Percentiles rank a stretch among this genome's conserved stretches.
Conservation (phyloP, 2,113 vertebrate genomes). For the Panthera leo region DNA sequence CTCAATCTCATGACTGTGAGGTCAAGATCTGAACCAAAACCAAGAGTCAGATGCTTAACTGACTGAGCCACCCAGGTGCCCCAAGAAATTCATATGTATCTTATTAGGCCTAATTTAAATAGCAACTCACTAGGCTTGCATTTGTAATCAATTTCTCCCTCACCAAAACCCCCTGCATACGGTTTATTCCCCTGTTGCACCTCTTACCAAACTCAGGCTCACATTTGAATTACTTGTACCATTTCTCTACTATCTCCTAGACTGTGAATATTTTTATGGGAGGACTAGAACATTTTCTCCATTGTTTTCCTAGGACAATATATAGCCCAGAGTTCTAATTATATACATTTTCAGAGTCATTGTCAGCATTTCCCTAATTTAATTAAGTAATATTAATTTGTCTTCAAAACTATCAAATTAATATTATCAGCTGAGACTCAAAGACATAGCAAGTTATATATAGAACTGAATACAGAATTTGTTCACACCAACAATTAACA, state of each 20-base stretch:
- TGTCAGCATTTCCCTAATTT: background rate
- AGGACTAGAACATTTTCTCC: background rate
- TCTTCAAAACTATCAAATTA: background rate
- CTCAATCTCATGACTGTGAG: too few relatives aligned
- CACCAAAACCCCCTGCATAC: background rate
- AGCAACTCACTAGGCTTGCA: background rate
- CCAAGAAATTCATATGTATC: background rate
- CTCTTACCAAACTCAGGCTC: background rate
- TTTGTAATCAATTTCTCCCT: background rate
- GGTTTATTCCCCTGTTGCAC: background rate
- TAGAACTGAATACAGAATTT: background rate
- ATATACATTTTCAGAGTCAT: background rate
- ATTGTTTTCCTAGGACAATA: background rate
- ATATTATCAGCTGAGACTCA: background rate
- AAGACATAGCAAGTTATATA: background rate
- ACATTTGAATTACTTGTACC: background rate
- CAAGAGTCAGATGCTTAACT: too few relatives aligned
- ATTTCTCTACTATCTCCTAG: background rate
- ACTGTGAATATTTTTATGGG: background rate
- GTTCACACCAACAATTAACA: background rate
- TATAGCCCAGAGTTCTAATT: background rate
- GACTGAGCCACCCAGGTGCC: too few relatives aligned
- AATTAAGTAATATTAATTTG: background rate
- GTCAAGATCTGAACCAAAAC: too few relatives aligned
- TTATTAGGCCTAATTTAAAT: background rate